Evolutionary conservation across 1,140 invertebrate species (phyloP).

Genomic region (Euura saliciscinereae): DNA sequence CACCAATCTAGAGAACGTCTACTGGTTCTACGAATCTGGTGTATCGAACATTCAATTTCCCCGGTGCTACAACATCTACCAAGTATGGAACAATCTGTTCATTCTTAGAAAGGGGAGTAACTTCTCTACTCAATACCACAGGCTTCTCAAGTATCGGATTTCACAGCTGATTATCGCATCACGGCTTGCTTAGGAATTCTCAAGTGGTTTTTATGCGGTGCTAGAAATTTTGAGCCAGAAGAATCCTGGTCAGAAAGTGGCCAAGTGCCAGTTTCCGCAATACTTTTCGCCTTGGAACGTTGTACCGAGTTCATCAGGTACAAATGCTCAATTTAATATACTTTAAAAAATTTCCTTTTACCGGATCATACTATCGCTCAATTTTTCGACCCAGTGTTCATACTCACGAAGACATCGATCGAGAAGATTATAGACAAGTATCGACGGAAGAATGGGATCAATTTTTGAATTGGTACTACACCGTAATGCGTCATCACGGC

Average conservation of each 20-base stretch:
- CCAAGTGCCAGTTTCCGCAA: conserved; percentile 45
- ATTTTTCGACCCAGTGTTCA: conserved; percentile 40
- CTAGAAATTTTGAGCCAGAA: conserved; percentile 29
- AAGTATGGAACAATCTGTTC: conserved; percentile 29
- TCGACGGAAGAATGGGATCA: conserved; percentile 45
- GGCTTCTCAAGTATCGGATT: conserved; percentile 72
- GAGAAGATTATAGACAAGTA: conserved; percentile 17
- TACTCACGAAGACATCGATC: conserved; percentile 38
- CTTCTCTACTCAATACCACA: conserved; percentile 9
- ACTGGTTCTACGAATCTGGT: conserved; percentile 80
- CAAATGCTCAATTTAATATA: conserved; percentile 2
- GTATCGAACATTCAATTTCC: conserved; percentile 77
- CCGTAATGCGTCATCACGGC: conserved; percentile 50
- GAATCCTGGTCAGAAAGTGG: conserved; percentile 27
- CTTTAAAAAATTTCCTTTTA: neutral
- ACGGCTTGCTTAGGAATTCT: conserved; percentile 64
- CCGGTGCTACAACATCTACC: conserved; percentile 79
- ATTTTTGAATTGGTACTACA: conserved; percentile 57
- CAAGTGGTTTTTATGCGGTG: conserved; percentile 47
- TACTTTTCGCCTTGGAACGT: conserved; percentile 56
- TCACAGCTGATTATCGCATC: conserved; percentile 78
- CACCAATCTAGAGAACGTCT: conserved; percentile 64
- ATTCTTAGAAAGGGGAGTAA: neutral
- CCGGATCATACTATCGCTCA: conserved; percentile 19
- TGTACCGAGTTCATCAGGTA: conserved; percentile 56